A percentile compares a stretch with the other conserved stretches of the same genome.
These are phyloP conservation scores for Anastrepha ludens DNA, from an alignment of 1,140 invertebrate genomes.

Conservation along the genomic window DNA sequence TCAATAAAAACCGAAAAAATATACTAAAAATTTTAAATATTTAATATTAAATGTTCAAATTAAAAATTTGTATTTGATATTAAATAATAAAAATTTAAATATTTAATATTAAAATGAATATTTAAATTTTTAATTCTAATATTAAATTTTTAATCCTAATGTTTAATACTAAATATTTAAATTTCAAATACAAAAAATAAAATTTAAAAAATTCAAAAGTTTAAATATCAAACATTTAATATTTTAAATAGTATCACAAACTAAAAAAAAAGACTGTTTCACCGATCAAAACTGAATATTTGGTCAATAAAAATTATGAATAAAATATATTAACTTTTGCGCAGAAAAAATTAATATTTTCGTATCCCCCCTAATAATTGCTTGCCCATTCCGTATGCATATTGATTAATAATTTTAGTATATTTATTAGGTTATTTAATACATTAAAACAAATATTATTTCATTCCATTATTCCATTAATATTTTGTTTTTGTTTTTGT, in stretches of 20 bases:
- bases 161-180: too few species aligned
- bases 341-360: neutral
- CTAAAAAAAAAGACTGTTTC: neutral
- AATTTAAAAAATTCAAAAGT: too few species aligned
- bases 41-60: too few species aligned
- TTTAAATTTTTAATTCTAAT: too few species aligned
- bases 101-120: too few species aligned
- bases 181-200: too few species aligned
- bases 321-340: neutral
- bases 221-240: neutral
- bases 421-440: neutral
- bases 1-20: too few species aligned
- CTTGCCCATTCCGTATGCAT: neutral
- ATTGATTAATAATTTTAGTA: neutral
- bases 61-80: too few species aligned
- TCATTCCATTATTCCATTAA: neutral
- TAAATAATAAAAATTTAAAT: too few species aligned
- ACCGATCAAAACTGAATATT: neutral
- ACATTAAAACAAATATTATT: constrained; percentile 19
- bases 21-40: too few species aligned
- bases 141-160: too few species aligned
- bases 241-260: neutral
- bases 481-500: neutral
- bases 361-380: neutral
- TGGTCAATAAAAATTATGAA: neutral